Base-by-base conservation (phyloP, 2,797 vertebrate genomes). In the Alectoris magna region DNA sequence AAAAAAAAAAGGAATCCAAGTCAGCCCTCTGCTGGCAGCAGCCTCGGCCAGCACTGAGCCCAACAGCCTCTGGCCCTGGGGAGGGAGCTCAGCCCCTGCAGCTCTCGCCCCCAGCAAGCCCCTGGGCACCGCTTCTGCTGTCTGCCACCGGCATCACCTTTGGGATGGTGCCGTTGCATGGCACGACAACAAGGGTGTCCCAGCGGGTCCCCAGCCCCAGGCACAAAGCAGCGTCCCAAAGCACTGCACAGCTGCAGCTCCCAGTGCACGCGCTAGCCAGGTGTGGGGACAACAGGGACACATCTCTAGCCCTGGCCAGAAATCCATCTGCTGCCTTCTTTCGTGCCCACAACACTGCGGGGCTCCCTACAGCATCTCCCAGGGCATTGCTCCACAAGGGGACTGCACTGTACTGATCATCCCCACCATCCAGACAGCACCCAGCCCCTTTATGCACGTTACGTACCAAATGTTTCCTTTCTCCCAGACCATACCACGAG, bases 1-100 rank as follows among this genome's bases (percentile, higher is more conserved):
- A 83, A 84, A 88, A 43, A 51, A 83, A 73, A 87, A 27, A 34
- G 15, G 96, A 74, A 95, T 84, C 71, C 62, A 94, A 97, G 96
- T 95, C 89, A 89, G 97, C 97, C 97, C 97, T 97, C 98, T 98
- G 92, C 96, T 97, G 98, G 97, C 76, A 41, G 75, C 77, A 78
- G 39, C 1, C 4, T 87, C 1, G 3, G 80, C 60, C 9, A 9
- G 46, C 11, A 55, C 16, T 2, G 1, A 67, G 43, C 64, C 43
- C 43, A 34, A 4, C 63, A 75, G 64, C 39, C 4, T 2, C 3
- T 4, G 82, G 56, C 41, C 49, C 76, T 2, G 0, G 55, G 90
- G 88, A 92, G 69, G 46, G 72, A 73, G 59, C 46, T 88, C 67
- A 67, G 72, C 51, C 10, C 31, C 38, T 3, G 0, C 26, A 6